Evolutionary conservation across 2,888 invertebrate species (phyloP).

Genomic region (Anagyrus pseudococci): DNA sequence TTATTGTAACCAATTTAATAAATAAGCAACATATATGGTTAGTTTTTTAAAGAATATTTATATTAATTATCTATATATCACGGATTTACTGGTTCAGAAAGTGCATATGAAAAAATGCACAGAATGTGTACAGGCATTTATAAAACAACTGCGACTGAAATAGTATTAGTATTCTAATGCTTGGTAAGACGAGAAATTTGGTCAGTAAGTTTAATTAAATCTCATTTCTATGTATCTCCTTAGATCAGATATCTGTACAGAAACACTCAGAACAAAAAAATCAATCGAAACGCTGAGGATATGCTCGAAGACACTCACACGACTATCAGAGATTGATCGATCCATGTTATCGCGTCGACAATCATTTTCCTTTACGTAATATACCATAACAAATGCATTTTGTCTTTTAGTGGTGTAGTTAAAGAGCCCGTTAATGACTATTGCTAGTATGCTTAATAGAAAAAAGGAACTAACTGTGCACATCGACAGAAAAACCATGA

Average conservation of each 20-base stretch:
- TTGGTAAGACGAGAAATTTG: constrained; percentile 38
- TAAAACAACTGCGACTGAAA: constrained; percentile 33
- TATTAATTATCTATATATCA: constrained; percentile 52
- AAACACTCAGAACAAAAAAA: constrained; percentile 27
- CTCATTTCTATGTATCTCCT: constrained; percentile 18
- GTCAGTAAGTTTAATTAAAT: constrained; percentile 33
- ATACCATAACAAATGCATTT: constrained; percentile 34
- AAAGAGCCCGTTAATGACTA: constrained; percentile 27
- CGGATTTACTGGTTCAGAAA: constrained; percentile 55
- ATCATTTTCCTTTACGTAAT: constrained; percentile 23
- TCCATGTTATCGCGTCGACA: constrained; percentile 14
- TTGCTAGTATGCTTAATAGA: constrained; percentile 27
- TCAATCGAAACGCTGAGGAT: constrained; percentile 31
- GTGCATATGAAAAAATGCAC: constrained; percentile 42
- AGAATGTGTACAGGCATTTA: constrained; percentile 29
- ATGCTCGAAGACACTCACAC: constrained; percentile 26
- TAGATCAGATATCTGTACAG: constrained; percentile 15
- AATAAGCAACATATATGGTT: constrained; percentile 54
- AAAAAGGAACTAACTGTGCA: constrained; percentile 36
- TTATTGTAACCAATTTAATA: constrained; percentile 50
- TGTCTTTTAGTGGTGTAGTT: constrained; percentile 21
- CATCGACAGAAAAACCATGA: constrained; percentile 18
- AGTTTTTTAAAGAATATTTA: constrained; percentile 43
- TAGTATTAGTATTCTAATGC: constrained; percentile 21
- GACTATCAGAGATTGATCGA: constrained; percentile 23